Percentiles rank a stretch among this genome's conserved stretches.
Conservation (phyloP, 30 jellyfish, hydroid and myxozoan genomes). For the Nemopilema nomurai region DNA sequence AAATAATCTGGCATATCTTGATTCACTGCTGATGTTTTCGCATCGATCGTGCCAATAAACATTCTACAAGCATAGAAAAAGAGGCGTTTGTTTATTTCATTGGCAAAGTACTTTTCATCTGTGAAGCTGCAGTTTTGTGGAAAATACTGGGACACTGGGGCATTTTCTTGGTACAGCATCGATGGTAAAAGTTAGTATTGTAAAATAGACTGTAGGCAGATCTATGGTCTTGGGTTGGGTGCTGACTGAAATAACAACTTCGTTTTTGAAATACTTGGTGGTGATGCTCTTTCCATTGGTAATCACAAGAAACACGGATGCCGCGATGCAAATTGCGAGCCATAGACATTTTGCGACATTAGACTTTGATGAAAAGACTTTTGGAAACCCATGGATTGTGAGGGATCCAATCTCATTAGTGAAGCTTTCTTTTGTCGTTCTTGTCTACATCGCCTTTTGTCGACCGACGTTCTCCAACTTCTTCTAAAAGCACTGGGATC, state of each 20-base stretch:
- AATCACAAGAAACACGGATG: neutral
- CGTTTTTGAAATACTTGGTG: slow-evolving; percentile 13
- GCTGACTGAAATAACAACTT: neutral
- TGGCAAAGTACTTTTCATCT: slow-evolving; percentile 7
- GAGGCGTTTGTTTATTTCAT: neutral
- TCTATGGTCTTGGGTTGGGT: neutral
- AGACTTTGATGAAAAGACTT: slow-evolving; percentile 11
- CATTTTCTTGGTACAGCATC: neutral
- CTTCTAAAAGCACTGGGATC: no score
- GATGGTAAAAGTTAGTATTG: slow-evolving; percentile 7
- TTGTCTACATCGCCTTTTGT: no score
- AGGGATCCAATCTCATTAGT: slow-evolving; percentile 11
- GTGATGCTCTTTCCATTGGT: neutral
- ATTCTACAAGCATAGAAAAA: slow-evolving; percentile 2
- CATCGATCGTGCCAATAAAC: slow-evolving; percentile 7
- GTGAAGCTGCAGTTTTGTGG: slow-evolving; percentile 31
- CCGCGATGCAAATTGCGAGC: slow-evolving; percentile 8
- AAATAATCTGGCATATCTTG: neutral
- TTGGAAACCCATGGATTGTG: slow-evolving; percentile 38
- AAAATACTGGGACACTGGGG: slow-evolving; percentile 15
- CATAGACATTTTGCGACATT: slow-evolving; percentile 1
- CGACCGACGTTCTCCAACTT: no score
- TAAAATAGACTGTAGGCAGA: slow-evolving; percentile 24
- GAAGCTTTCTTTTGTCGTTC: no score
- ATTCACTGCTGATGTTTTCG: neutral